Conservation (phyloP, 2,113 vertebrate species). For the Zosterops hypoxanthus region DNA sequence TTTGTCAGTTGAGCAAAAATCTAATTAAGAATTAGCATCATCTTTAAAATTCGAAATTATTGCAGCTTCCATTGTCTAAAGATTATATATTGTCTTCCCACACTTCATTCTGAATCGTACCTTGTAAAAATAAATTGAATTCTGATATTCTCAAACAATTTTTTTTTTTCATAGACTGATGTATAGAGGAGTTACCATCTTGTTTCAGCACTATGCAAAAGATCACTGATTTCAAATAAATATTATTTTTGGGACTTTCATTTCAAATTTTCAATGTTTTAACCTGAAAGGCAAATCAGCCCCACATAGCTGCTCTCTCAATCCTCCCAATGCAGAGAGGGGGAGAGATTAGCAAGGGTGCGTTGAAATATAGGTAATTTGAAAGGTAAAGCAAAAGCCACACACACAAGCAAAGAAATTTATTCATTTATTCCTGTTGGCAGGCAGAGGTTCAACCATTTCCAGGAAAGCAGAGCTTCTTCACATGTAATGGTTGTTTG, state of each 20-base stretch:
- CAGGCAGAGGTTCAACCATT: not conserved
- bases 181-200: not conserved
- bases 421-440: not conserved
- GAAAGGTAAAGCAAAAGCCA: not conserved
- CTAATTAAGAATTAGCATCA: not conserved
- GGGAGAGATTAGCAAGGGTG: not conserved
- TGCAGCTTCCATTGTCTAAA: not conserved
- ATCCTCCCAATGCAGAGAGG: rapidly evolving
- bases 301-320: not conserved
- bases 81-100: not conserved
- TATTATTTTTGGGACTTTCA: not conserved
- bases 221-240: not conserved
- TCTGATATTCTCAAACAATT: not conserved
- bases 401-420: not conserved
- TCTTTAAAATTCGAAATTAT: not conserved
- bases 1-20: not conserved
- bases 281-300: not conserved
- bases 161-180: not conserved
- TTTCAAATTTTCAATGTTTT: not conserved
- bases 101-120: not conserved
- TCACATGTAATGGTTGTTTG: not conserved
- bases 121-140: not conserved
- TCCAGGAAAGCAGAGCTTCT: not conserved
- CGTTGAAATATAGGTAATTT: not conserved
- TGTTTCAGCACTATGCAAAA: not conserved